Evolutionary conservation across 2,113 vertebrate species (phyloP).

Genomic region (Apodemus speciosus): DNA sequence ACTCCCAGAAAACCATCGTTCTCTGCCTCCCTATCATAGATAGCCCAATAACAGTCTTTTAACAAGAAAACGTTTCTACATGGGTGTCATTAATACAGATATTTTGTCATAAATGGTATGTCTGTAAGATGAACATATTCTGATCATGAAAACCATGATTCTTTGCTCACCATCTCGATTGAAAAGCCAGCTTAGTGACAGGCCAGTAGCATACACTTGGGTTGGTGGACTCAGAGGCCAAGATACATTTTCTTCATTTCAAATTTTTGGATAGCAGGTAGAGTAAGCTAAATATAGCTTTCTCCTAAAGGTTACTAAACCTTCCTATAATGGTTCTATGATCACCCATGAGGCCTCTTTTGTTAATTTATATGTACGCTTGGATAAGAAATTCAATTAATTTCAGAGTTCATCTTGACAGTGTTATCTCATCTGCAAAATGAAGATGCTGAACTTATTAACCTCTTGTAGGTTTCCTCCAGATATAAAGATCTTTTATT

Average conservation of each 20-base stretch:
- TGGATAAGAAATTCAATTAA: neutral
- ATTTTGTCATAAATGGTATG: neutral
- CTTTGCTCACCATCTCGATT: neutral
- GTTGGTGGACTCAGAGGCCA: neutral
- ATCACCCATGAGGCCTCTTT: neutral
- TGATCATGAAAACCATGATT: neutral
- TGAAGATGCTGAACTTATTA: neutral
- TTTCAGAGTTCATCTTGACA: neutral
- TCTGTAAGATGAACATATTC: neutral
- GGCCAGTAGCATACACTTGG: neutral
- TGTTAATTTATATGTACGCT: neutral
- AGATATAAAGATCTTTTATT: neutral
- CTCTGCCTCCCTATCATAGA: neutral
- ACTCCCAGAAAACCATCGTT: neutral
- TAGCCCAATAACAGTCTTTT: neutral
- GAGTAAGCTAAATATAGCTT: neutral
- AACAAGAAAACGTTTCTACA: neutral
- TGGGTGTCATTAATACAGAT: neutral
- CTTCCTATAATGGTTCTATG: neutral
- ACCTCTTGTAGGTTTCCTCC: neutral
- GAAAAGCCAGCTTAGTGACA: neutral
- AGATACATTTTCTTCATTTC: neutral
- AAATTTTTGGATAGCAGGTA: neutral
- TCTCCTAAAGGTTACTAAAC: neutral
- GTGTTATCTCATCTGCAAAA: constrained; percentile 6